Evolutionary conservation across 2,888 invertebrate species (phyloP).

Genomic region (Drosophila suboccidentalis): DNA sequence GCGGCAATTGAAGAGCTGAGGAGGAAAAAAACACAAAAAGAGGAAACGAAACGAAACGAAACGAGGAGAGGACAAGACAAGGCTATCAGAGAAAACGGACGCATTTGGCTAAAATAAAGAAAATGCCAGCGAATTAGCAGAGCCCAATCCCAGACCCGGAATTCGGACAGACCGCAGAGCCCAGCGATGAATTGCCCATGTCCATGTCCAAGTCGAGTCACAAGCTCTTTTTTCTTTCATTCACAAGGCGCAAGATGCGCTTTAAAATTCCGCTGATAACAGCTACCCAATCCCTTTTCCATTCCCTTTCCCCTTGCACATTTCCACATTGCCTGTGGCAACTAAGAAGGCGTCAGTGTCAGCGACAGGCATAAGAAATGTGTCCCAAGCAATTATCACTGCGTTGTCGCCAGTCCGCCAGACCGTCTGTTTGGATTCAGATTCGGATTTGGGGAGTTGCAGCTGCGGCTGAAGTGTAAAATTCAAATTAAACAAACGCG

Average conservation of each 20-base stretch:
- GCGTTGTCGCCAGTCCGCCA: slow-evolving; percentile 37
- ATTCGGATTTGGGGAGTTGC: slow-evolving; percentile 5
- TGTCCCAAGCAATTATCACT: slow-evolving; percentile 71
- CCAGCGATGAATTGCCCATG: slow-evolving; percentile 70
- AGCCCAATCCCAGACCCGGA: slow-evolving; percentile 8
- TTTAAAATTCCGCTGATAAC: slow-evolving; percentile 78
- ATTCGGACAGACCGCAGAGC: slow-evolving; percentile 26
- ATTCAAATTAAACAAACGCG: slow-evolving; percentile 8
- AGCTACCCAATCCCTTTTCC: slow-evolving; percentile 12
- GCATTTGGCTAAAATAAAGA: slow-evolving; percentile 79
- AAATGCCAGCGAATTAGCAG: slow-evolving; percentile 80
- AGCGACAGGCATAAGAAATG: slow-evolving; percentile 76
- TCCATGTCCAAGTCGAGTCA: slow-evolving; percentile 43
- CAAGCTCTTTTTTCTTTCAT: slow-evolving; percentile 23
- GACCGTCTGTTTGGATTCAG: slow-evolving; percentile 23
- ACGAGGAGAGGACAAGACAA: slow-evolving; percentile 44
- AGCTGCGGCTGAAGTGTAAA: slow-evolving; percentile 32
- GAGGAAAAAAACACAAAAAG: slow-evolving; percentile 26
- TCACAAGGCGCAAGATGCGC: slow-evolving; percentile 64
- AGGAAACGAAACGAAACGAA: slow-evolving; percentile 28
- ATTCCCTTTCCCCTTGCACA: too few relatives aligned
- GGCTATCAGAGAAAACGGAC: slow-evolving; percentile 62
- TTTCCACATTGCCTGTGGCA: slow-evolving; percentile 44
- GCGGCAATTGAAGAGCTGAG: slow-evolving; percentile 59
- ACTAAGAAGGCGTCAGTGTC: slow-evolving; percentile 73